Evolutionary conservation across 2,113 vertebrate genomes (phyloP).

Genomic region (Fulica atra): DNA sequence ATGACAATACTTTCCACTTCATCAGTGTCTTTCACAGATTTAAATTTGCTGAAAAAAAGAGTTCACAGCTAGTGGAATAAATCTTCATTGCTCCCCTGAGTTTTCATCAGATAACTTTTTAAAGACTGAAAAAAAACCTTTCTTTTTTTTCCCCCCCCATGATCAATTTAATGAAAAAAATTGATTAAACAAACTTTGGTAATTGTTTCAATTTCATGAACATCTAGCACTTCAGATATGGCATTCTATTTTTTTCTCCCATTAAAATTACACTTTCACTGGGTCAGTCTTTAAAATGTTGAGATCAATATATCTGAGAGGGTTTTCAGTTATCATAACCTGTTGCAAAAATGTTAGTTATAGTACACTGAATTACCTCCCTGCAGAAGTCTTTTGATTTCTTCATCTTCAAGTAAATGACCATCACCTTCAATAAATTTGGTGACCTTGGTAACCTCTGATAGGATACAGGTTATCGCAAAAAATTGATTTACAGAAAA

Average conservation of each 20-base stretch:
- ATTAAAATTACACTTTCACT: background rate
- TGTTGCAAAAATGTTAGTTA: slow-evolving; percentile 75
- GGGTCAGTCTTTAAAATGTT: slow-evolving; percentile 79
- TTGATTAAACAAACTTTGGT: background rate
- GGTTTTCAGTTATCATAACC: slow-evolving; percentile 40
- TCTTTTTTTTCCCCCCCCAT: background rate
- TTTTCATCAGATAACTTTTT: slow-evolving; percentile 73
- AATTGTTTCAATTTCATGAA: background rate
- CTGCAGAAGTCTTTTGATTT: slow-evolving; percentile 85
- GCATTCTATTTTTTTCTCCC: background rate
- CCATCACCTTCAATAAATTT: slow-evolving; percentile 85
- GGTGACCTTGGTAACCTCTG: slow-evolving; percentile 87
- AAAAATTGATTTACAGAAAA: slow-evolving; percentile 59
- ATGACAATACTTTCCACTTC: background rate
- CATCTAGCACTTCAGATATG: background rate
- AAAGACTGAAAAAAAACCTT: slow-evolving; percentile 68
- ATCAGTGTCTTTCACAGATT: background rate
- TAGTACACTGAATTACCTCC: slow-evolving; percentile 83
- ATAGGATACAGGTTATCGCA: slow-evolving; percentile 79
- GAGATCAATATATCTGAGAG: slow-evolving; percentile 2
- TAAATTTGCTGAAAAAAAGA: background rate
- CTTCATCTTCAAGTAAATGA: slow-evolving; percentile 85
- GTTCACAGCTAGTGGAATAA: slow-evolving; percentile 47
- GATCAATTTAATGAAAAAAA: background rate
- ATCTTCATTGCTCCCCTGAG: slow-evolving; percentile 77